Conservation (phyloP, 2,113 vertebrate genomes). For the Labeo catla region DNA sequence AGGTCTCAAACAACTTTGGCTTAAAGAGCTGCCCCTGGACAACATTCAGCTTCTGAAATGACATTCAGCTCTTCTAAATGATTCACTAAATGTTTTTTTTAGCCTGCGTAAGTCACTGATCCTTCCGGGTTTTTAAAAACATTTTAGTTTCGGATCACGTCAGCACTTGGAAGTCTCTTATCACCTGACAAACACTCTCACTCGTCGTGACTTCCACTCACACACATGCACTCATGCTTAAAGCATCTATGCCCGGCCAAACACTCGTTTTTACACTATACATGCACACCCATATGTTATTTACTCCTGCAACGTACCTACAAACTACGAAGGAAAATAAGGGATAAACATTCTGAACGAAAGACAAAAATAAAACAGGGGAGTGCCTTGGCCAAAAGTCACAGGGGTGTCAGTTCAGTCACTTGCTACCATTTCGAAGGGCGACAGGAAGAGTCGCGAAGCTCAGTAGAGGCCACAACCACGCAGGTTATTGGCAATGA, state of each 20-base stretch:
- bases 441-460: slow-evolving; percentile 61
- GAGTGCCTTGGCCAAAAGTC: slow-evolving; percentile 31
- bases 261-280: slow-evolving; percentile 16
- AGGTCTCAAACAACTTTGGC: slow-evolving; percentile 32
- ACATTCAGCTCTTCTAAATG: slow-evolving; percentile 57
- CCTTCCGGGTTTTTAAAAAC: neutral
- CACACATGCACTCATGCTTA: slow-evolving; percentile 33
- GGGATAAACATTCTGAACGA: slow-evolving; percentile 29
- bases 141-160: neutral
- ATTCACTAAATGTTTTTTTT: neutral
- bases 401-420: slow-evolving; percentile 34
- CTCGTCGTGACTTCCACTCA: slow-evolving; percentile 22
- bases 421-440: slow-evolving; percentile 71
- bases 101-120: slow-evolving; percentile 16
- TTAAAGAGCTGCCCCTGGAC: slow-evolving; percentile 62
- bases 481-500: slow-evolving; percentile 98
- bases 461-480: slow-evolving; percentile 95
- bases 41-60: slow-evolving; percentile 61
- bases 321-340: slow-evolving; percentile 46
- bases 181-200: slow-evolving; percentile 36
- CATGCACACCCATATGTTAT: slow-evolving; percentile 6
- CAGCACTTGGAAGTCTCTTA: slow-evolving; percentile 24
- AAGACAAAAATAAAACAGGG: slow-evolving; percentile 34
- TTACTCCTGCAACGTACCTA: slow-evolving; percentile 36
- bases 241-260: slow-evolving; percentile 14